Evolutionary conservation across 2,113 vertebrate species (phyloP), one percentile per base, ranked within the genome.

Genomic region (Spilogale gracilis): DNA sequence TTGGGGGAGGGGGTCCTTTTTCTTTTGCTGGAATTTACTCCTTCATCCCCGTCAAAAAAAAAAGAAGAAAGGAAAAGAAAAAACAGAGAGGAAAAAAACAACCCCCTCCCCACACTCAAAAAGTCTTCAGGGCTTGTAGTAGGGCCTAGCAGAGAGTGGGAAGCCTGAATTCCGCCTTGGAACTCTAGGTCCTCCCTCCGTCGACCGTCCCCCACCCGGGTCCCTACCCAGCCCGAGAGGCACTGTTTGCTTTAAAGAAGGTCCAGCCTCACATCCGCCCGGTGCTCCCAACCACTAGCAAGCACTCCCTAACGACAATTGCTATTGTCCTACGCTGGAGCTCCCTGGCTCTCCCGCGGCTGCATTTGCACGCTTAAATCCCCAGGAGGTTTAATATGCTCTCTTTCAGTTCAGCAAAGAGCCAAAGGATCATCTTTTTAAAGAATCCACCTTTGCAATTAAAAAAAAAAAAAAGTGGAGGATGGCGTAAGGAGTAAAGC

Each of bases 311-410:
- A 73, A 52, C 25, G 38, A 98, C 96, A 94, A 96, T 81, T 96
- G 97, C 94, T 82, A 97, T 96, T 96, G 97, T 97, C 97, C 96
- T 43, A n/a, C 82, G 54, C 81, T 5, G 81, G 63, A 83, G 89
- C 86, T 91, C 82, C 38, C 54, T 38, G 0, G 81, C 38, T 85
- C 73, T 50, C 8, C 6, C 1, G 95, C 61, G 30, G 94, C 89
- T 76, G 86, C 89, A 76, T 94, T 91, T 67, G 89, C 91, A 84
- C 38, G 54, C 81, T 85, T 63, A 88, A 91, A 97, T 93, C 60
- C 93, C 95, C 86, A 52, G 96, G 54, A 89, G 93, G 94, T 82
- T 86, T 83, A 73, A 54, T 14, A 78, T 3, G 61, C 38, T 61
- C 81, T 61, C 54, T 83, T 96, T 97, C 92, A 92, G 60, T 96